Conservation (phyloP, 2,113 vertebrate genomes). For the Pelobates fuscus region DNA sequence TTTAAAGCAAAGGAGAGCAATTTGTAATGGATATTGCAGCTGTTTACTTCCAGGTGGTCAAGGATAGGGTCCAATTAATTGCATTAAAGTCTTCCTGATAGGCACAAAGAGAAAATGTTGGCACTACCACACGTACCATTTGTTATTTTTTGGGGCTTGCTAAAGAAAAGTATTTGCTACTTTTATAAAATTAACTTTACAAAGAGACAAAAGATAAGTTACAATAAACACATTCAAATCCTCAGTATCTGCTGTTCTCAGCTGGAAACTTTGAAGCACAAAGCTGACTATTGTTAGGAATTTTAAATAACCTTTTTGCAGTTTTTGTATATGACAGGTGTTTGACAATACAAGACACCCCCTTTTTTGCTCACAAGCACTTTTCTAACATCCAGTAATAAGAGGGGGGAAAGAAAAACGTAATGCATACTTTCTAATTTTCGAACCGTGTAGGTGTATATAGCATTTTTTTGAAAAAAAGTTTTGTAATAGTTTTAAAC, state of each 20-base stretch:
- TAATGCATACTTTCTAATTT: too few species aligned
- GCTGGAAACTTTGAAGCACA: slow-evolving; percentile 20
- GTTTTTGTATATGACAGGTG: slow-evolving; percentile 12
- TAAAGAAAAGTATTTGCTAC: slow-evolving; percentile 11
- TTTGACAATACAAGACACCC: not conserved
- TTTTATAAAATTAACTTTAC: slow-evolving; percentile 10
- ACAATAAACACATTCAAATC: slow-evolving; percentile 46
- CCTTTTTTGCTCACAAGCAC: not conserved
- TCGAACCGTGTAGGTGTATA: too few species aligned
- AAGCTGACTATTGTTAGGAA: not conserved
- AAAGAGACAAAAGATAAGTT: slow-evolving; percentile 50
- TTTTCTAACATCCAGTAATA: too few species aligned
- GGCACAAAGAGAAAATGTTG: slow-evolving; percentile 43
- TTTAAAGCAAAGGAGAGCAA: slow-evolving; percentile 56
- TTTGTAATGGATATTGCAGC: slow-evolving; percentile 55
- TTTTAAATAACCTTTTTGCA: slow-evolving; percentile 16
- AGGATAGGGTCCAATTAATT: slow-evolving; percentile 54
- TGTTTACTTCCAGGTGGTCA: slow-evolving; percentile 61
- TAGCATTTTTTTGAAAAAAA: too few species aligned
- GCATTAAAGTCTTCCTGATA: slow-evolving; percentile 53
- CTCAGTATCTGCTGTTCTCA: slow-evolving; percentile 14
- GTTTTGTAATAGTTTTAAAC: too few species aligned
- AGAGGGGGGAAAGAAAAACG: too few species aligned
- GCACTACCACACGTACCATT: slow-evolving; percentile 2
- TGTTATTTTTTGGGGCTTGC: not conserved